Evolutionary conservation across 2,113 vertebrate species (phyloP).

Genomic region (Tamias sibiricus): DNA sequence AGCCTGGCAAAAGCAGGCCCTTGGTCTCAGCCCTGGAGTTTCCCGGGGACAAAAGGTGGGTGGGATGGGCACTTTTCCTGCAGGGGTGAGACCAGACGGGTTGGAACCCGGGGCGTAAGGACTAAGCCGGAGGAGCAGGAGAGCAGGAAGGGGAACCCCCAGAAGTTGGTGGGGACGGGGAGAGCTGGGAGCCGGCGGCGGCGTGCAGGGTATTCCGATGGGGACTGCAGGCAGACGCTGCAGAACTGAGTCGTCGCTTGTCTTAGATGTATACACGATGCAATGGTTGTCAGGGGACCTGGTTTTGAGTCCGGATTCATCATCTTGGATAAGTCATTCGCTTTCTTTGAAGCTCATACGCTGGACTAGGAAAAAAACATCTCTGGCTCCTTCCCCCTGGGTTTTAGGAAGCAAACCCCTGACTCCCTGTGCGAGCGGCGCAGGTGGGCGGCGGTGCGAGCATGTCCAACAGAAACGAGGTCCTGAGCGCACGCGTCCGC

Average conservation of each 20-base stretch:
- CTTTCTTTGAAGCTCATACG: neutral
- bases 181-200: too few species aligned
- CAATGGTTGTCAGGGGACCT: neutral
- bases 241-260: neutral
- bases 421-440: neutral
- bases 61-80: neutral
- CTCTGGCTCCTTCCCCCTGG: neutral
- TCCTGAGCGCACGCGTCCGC: neutral
- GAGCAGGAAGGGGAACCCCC: too few species aligned
- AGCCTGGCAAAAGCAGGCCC: slow-evolving; percentile 42
- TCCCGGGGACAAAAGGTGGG: neutral
- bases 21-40: neutral
- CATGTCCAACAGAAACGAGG: neutral
- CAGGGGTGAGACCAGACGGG: neutral
- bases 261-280: neutral
- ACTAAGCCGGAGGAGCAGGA: accelerated
- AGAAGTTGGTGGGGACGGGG: accelerated
- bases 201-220: neutral
- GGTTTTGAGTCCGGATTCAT: neutral
- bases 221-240: neutral
- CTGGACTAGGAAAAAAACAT: neutral
- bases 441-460: neutral
- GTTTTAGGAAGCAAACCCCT: neutral
- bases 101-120: neutral
- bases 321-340: neutral